These are phyloP conservation scores for Triplophysa rosa DNA, from an alignment of 2,113 vertebrate species.

Conservation along the genomic window DNA sequence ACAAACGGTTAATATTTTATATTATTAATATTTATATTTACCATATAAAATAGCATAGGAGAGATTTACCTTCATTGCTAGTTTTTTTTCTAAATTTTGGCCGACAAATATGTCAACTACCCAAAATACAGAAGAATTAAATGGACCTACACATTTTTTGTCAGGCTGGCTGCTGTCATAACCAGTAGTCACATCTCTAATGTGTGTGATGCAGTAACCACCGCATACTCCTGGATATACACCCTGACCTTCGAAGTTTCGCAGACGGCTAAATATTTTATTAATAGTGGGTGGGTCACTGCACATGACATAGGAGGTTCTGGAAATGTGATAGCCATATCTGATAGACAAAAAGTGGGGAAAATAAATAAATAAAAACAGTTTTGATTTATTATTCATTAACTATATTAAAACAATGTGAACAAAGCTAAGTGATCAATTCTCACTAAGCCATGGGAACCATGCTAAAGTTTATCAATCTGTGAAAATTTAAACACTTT, in stretches of 20 bases:
- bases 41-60: too few species aligned
- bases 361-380: background rate
- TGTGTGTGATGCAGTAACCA: slow-evolving; percentile 71
- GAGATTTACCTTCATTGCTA: too few species aligned
- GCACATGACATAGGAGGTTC: slow-evolving; percentile 91
- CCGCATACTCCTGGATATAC: slow-evolving; percentile 83
- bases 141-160: slow-evolving; percentile 75
- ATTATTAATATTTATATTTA: too few species aligned
- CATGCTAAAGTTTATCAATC: too few species aligned
- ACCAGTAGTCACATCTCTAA: slow-evolving; percentile 88
- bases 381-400: too few species aligned
- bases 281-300: slow-evolving; percentile 84
- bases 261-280: slow-evolving; percentile 83
- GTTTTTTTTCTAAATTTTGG: too few species aligned
- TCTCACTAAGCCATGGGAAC: too few species aligned
- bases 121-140: background rate
- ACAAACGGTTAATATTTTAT: too few species aligned
- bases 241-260: slow-evolving; percentile 77
- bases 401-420: background rate
- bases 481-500: too few species aligned
- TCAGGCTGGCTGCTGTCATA: slow-evolving; percentile 87
- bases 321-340: slow-evolving; percentile 89
- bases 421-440: background rate
- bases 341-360: slow-evolving; percentile 66
- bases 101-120: too few species aligned